These are phyloP conservation scores for Typhlichthys eigenmanni DNA, from an alignment of 2,797 vertebrate genomes.

Conservation along the genomic window DNA sequence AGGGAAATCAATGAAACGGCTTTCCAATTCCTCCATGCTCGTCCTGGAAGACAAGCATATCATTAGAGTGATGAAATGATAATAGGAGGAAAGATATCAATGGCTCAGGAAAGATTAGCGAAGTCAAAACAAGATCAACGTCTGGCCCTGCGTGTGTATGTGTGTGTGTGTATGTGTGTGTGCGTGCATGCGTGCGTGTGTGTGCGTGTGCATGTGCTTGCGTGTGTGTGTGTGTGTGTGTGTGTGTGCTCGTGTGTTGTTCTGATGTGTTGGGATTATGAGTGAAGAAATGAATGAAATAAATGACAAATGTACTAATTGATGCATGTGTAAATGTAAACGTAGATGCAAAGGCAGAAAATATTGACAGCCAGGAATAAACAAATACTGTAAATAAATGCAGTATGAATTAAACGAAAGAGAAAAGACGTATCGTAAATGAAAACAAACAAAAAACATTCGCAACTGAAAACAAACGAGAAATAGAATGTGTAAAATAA, in stretches of 20 bases:
- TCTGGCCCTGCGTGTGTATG: not conserved
- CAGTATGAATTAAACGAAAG: no score
- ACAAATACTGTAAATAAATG: no score
- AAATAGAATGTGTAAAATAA: no score
- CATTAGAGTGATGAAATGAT: constrained; percentile 49
- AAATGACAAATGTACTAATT: no score
- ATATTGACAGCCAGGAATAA: no score
- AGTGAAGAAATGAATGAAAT: not conserved
- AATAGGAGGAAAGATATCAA: constrained; percentile 28
- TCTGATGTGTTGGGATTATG: not conserved
- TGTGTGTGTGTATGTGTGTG: not conserved
- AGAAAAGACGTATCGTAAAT: no score
- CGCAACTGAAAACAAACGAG: no score
- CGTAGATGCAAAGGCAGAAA: no score
- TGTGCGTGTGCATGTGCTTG: not conserved
- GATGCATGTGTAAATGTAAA: no score
- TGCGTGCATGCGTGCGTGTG: not conserved
- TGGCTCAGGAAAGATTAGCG: constrained; percentile 27
- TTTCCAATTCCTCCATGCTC: constrained; percentile 38
- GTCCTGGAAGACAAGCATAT: constrained; percentile 25
- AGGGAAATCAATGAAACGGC: constrained; percentile 53
- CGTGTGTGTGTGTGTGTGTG: not conserved
- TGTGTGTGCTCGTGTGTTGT: not conserved
- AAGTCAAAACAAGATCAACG: constrained; percentile 28
- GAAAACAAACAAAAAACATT: no score